A percentile compares a stretch with the other conserved stretches of the same genome.
Conservation (phyloP, 1,140 invertebrate genomes). For the Atta colombica region DNA sequence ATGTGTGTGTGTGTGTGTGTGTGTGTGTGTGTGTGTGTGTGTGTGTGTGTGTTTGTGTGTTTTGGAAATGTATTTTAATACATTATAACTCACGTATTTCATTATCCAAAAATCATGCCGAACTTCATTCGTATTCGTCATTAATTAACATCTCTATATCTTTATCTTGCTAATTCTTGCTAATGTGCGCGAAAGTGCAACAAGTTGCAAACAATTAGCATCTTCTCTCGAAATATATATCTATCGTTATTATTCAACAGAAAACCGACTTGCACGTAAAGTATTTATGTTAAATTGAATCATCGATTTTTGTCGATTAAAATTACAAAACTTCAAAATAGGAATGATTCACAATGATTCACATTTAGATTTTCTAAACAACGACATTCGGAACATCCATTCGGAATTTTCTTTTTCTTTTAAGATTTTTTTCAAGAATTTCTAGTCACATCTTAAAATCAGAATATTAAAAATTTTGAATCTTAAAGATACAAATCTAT, state of each 20-base stretch:
- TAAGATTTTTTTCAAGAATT: background rate
- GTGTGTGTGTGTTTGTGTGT: background rate
- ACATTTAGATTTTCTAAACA: background rate
- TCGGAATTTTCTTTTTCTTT: background rate
- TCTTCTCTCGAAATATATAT: conserved; percentile 9
- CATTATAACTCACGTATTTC: background rate
- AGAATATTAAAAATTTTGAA: background rate
- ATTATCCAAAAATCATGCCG: background rate
- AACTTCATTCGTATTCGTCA: background rate
- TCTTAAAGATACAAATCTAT: background rate
- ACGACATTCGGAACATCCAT: background rate
- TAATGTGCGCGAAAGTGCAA: conserved; percentile 19
- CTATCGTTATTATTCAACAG: background rate
- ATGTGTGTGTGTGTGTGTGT: background rate
- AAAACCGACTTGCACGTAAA: background rate
- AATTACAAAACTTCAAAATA: background rate
- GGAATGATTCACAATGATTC: background rate
- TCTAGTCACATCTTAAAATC: background rate
- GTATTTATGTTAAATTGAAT: background rate
- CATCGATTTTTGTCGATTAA: background rate
- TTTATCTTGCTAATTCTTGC: conserved; percentile 22
- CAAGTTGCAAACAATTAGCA: conserved; percentile 7
- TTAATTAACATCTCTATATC: conserved; percentile 21
- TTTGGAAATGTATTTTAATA: conserved; percentile 3
- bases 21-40: too few species aligned